Conservation (phyloP, 2,113 vertebrate species). For the Piliocolobus tephrosceles region DNA sequence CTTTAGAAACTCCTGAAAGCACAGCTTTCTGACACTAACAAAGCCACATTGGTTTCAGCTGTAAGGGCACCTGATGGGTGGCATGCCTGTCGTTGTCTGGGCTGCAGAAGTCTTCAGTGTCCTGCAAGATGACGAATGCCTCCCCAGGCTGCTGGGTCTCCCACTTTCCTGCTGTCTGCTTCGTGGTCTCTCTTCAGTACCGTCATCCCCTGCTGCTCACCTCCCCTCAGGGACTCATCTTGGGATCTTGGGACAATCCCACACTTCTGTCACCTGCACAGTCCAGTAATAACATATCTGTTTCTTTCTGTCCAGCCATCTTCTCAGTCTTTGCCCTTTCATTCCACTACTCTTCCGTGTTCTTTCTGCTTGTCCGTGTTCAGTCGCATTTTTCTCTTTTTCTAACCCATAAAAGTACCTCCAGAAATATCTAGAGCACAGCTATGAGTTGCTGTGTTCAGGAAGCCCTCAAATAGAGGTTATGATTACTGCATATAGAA, state of each 20-base stretch:
- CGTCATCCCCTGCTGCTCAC: constrained; percentile 60
- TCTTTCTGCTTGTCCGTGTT: not conserved
- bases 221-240: constrained; percentile 40
- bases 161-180: constrained; percentile 57
- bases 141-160: constrained; percentile 65
- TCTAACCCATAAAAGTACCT: not conserved
- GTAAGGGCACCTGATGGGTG: not conserved
- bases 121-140: constrained; percentile 46
- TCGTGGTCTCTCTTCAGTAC: constrained; percentile 31
- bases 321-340: constrained; percentile 46
- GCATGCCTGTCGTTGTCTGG: not conserved
- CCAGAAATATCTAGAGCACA: not conserved
- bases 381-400: not conserved
- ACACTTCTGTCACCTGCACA: constrained; percentile 51
- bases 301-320: constrained; percentile 56
- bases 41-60: not conserved
- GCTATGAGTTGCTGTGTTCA: not conserved
- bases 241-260: constrained; percentile 27
- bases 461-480: not conserved
- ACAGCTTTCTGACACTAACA: not conserved
- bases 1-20: not conserved
- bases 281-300: constrained; percentile 51
- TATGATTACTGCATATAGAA: not conserved
- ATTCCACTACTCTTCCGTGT: not conserved
- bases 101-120: constrained; percentile 36